A percentile compares a stretch with the other conserved stretches of the same genome.
Evolutionary conservation across 2,888 invertebrate species (phyloP).

Genomic region (Trachelus troglodyta): DNA sequence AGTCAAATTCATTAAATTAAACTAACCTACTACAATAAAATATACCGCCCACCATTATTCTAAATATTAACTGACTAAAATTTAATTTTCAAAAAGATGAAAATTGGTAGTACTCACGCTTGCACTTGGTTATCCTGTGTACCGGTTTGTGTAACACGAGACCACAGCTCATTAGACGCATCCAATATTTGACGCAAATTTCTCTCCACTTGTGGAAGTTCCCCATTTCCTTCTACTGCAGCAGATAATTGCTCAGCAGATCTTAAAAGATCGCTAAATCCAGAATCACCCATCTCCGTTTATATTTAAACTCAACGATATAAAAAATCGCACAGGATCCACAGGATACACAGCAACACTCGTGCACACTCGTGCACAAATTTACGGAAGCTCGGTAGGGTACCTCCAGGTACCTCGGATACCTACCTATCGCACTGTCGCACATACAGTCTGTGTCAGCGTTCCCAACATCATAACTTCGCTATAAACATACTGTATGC

Average conservation of each 20-base stretch:
- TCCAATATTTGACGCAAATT: conserved; percentile 92
- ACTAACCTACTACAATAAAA: too few species aligned
- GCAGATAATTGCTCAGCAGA: conserved; percentile 93
- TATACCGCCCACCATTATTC: too few species aligned
- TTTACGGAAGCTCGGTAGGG: too few species aligned
- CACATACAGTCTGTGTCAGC: too few species aligned
- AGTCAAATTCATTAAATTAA: neutral
- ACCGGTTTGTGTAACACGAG: conserved; percentile 85
- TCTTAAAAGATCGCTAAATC: conserved; percentile 88
- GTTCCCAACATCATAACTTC: too few species aligned
- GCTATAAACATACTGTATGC: too few species aligned
- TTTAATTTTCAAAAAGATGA: neutral
- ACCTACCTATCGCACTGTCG: too few species aligned
- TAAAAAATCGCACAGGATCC: neutral
- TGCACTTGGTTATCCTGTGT: conserved; percentile 85
- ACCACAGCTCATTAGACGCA: conserved; percentile 89
- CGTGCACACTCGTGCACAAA: neutral
- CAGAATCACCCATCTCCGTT: conserved; percentile 64
- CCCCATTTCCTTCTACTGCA: conserved; percentile 87
- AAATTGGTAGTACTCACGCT: conserved; percentile 74
- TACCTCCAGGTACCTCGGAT: too few species aligned
- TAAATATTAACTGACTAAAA: neutral
- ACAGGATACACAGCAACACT: neutral
- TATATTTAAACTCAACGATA: neutral
- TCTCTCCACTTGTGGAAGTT: conserved; percentile 86